Conservation (phyloP, 2,113 vertebrate genomes). For the Xiphias gladius region DNA sequence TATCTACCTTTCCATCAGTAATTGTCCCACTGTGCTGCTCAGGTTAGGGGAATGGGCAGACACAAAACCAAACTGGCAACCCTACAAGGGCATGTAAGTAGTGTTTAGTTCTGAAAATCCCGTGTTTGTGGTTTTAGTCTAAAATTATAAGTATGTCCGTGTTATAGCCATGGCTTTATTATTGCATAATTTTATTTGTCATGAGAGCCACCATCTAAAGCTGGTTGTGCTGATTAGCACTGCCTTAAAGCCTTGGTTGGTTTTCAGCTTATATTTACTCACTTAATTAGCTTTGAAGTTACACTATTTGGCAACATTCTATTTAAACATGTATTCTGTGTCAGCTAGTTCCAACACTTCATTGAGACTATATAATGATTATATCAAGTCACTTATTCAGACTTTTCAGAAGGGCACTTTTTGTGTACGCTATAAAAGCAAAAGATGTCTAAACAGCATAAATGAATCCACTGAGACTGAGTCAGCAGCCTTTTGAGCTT, state of each 20-base stretch:
- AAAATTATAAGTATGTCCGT: neutral
- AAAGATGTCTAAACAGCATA: slow-evolving; percentile 44
- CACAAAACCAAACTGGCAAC: neutral
- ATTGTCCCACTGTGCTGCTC: neutral
- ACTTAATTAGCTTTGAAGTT: slow-evolving; percentile 60
- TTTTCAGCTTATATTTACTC: slow-evolving; percentile 34
- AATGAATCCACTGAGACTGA: slow-evolving; percentile 34
- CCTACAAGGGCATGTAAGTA: neutral
- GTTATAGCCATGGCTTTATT: neutral
- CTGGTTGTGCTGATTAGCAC: neutral
- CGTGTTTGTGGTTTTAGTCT: neutral
- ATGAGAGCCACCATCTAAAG: slow-evolving; percentile 1
- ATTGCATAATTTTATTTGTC: slow-evolving; percentile 1
- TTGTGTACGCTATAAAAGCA: slow-evolving; percentile 24
- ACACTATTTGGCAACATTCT: slow-evolving; percentile 17
- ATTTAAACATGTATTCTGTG: slow-evolving; percentile 28
- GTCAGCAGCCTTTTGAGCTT: slow-evolving; percentile 44
- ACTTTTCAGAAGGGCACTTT: slow-evolving; percentile 1
- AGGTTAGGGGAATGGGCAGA: neutral
- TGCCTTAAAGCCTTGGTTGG: slow-evolving; percentile 12
- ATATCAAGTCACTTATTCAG: slow-evolving; percentile 9
- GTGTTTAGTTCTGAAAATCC: neutral
- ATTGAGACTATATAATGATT: slow-evolving; percentile 18
- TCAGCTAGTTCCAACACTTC: slow-evolving; percentile 23
- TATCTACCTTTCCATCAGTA: neutral